phyloP scores from a whole-genome alignment of 2,113 vertebrate genomes.

The Carollia perspicillata region DNA sequence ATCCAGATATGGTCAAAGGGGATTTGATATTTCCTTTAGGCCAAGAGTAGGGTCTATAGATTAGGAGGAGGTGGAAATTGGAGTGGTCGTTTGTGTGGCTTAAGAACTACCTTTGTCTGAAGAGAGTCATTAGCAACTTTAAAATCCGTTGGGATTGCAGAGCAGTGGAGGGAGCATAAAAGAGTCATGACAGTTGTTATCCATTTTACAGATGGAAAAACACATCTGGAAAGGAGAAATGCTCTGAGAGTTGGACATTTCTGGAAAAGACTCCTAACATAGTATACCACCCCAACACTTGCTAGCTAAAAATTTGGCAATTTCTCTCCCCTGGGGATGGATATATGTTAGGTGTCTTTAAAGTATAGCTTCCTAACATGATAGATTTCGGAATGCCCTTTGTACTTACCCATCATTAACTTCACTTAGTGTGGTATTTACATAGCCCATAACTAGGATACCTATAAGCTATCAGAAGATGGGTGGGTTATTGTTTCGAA shows the following conservation, averaged over 20 bases:
- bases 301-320: constrained; percentile 18
- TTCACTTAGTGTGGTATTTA: neutral
- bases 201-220: neutral
- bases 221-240: neutral
- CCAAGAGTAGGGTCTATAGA: neutral
- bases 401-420: neutral
- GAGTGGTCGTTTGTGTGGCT: neutral
- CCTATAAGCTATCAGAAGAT: constrained; percentile 31
- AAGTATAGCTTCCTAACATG: neutral
- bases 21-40: neutral
- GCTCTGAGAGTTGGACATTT: neutral
- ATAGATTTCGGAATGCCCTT: neutral
- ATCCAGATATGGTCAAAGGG: neutral
- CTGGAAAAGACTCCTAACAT: neutral
- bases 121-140: neutral
- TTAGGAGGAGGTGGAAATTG: neutral
- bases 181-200: neutral
- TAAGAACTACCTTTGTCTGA: constrained; percentile 3
- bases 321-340: neutral
- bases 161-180: neutral
- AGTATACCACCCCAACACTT: neutral
- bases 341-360: neutral
- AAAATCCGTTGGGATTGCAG: neutral
- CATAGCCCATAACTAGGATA: neutral
- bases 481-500: constrained; percentile 45